A percentile compares a stretch with the other conserved stretches of the same genome.
These are phyloP conservation scores for Pseudobourletiella spinata DNA, from an alignment of 1,140 invertebrate genomes.

Conservation along the genomic window DNA sequence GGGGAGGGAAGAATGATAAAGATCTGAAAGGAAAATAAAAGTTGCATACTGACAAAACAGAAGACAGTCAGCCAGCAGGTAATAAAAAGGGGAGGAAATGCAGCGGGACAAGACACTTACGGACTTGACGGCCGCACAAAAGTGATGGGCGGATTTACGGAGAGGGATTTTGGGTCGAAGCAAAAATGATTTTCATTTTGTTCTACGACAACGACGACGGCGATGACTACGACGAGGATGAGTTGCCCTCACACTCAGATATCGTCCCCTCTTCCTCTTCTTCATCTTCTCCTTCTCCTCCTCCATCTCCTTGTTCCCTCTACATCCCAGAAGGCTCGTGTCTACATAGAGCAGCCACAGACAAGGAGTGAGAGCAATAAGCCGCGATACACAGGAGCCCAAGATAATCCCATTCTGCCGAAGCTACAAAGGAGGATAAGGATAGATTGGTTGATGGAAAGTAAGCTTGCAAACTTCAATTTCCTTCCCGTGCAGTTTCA, in stretches of 20 bases:
- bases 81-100: constrained; percentile 13
- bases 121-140: constrained; percentile 21
- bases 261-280: neutral
- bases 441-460: constrained; percentile 15
- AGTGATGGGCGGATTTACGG: constrained; percentile 16
- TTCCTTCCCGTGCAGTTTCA: constrained; percentile 7
- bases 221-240: constrained; percentile 13
- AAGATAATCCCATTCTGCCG: constrained; percentile 14
- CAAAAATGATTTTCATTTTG: constrained; percentile 28
- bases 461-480: constrained; percentile 22
- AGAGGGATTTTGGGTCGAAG: constrained; percentile 21
- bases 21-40: constrained; percentile 7
- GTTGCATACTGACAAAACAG: neutral
- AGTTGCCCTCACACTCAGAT: constrained; percentile 18
- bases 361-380: no score
- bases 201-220: constrained; percentile 6
- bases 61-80: constrained; percentile 11
- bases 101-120: constrained; percentile 19
- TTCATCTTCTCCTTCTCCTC: neutral
- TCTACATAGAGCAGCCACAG: no score
- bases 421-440: constrained; percentile 13
- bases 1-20: neutral
- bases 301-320: no score
- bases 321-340: no score
- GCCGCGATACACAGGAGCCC: neutral